A percentile compares a stretch with the other conserved stretches of the same genome.
Conservation (phyloP, 2,888 invertebrate species). For the Nemotelus pantherinus region DNA sequence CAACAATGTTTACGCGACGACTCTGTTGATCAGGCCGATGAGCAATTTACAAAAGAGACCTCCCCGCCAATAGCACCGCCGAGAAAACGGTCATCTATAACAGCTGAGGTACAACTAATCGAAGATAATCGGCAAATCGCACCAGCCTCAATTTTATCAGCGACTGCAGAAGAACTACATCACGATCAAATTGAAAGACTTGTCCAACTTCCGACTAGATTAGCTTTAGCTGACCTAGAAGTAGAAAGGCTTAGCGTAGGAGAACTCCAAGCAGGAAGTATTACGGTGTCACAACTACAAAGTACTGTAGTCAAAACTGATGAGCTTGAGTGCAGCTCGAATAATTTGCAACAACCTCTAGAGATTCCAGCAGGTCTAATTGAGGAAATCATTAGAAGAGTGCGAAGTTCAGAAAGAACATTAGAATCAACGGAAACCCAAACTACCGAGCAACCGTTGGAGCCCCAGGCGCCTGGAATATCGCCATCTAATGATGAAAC, state of each 20-base stretch:
- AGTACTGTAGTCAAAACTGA: slow-evolving; percentile 77
- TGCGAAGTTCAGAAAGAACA: slow-evolving; percentile 59
- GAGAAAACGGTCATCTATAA: slow-evolving; percentile 56
- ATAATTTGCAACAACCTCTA: slow-evolving; percentile 74
- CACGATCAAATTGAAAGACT: slow-evolving; percentile 7
- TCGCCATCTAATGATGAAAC: neutral
- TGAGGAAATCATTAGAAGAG: slow-evolving; percentile 71
- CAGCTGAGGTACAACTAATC: slow-evolving; percentile 29
- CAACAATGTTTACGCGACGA: neutral
- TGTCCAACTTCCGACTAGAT: slow-evolving; percentile 56
- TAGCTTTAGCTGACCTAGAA: slow-evolving; percentile 79
- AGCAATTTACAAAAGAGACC: slow-evolving; percentile 54
- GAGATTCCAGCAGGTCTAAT: slow-evolving; percentile 76
- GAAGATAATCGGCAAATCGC: slow-evolving; percentile 27
- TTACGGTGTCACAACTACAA: slow-evolving; percentile 83
- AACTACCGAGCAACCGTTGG: slow-evolving; percentile 57
- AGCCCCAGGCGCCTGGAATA: slow-evolving; percentile 48
- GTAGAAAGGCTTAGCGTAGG: slow-evolving; percentile 82
- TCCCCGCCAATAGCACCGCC: slow-evolving; percentile 58
- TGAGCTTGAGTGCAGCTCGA: slow-evolving; percentile 77
- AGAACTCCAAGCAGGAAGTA: slow-evolving; percentile 81
- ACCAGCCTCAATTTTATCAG: slow-evolving; percentile 34
- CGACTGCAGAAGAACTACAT: slow-evolving; percentile 46
- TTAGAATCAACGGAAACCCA: slow-evolving; percentile 64
- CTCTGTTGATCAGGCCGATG: slow-evolving; percentile 7